Evolutionary conservation across 2,888 invertebrate genomes (phyloP).

Genomic region (Clusia tigrina): DNA sequence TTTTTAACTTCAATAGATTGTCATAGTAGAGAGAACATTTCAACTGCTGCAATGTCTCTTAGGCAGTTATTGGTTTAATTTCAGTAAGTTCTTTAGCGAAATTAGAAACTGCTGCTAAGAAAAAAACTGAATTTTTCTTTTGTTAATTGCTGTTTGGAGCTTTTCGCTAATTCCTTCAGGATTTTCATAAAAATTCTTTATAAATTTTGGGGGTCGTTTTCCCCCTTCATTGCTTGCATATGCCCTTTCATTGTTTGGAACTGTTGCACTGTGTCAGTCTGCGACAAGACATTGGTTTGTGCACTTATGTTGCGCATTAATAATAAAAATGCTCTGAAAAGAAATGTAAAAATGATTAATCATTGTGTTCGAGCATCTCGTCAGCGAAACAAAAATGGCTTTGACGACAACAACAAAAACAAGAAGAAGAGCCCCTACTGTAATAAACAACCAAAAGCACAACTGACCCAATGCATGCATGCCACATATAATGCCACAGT

Average conservation of each 20-base stretch:
- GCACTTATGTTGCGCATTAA: neutral
- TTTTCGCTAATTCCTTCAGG: no score
- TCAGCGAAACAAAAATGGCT: conserved; percentile 27
- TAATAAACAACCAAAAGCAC: conserved; percentile 1
- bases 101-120: no score
- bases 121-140: no score
- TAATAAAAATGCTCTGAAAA: conserved; percentile 13
- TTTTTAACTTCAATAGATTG: no score
- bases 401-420: conserved; percentile 22
- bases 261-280: neutral
- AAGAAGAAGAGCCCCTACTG: neutral
- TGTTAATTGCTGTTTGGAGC: no score
- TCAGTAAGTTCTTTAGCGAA: no score
- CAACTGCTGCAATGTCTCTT: no score
- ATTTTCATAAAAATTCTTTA: no score
- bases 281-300: neutral
- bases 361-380: conserved; percentile 20
- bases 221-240: no score
- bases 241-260: neutral
- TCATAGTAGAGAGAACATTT: no score
- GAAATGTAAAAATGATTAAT: conserved; percentile 29
- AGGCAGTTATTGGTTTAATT: no score
- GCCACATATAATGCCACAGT: neutral
- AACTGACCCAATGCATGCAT: neutral
- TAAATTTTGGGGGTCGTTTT: no score